Evolutionary conservation across 1,140 invertebrate species (phyloP).

Genomic region (Acromyrmex heyeri): DNA sequence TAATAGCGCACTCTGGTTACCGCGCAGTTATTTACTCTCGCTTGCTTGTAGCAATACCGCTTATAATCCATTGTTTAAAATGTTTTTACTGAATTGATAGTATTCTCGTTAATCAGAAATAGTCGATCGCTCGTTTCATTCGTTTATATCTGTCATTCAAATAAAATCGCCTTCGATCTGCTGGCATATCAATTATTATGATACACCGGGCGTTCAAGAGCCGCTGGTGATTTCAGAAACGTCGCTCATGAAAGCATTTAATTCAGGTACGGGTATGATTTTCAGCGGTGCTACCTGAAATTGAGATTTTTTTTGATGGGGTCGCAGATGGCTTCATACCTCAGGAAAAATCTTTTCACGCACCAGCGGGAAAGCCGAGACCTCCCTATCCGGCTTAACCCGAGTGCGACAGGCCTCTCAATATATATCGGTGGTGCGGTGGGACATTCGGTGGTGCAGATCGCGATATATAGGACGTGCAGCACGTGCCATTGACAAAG

Average conservation of each 20-base stretch:
- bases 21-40: no score
- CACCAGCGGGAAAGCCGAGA: constrained; percentile 45
- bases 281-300: constrained; percentile 54
- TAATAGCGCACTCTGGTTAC: no score
- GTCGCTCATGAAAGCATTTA: constrained; percentile 10
- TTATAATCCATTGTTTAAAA: no score
- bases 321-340: constrained; percentile 46
- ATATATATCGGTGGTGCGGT: background rate
- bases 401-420: constrained; percentile 27
- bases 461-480: constrained; percentile 49
- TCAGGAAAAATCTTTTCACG: constrained; percentile 60
- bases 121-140: background rate
- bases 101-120: background rate
- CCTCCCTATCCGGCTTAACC: constrained; percentile 37
- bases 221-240: constrained; percentile 36
- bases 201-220: background rate
- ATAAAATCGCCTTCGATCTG: background rate
- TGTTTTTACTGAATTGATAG: background rate
- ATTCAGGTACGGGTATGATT: constrained; percentile 28
- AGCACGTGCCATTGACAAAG: constrained; percentile 67
- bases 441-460: constrained; percentile 48
- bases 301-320: constrained; percentile 47
- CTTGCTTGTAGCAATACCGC: no score
- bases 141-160: constrained; percentile 15
- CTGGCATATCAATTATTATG: constrained; percentile 32